A percentile compares a stretch with the other conserved stretches of the same genome.
Evolutionary conservation across 2,888 invertebrate genomes (phyloP).

Genomic region (Carcina quercana): DNA sequence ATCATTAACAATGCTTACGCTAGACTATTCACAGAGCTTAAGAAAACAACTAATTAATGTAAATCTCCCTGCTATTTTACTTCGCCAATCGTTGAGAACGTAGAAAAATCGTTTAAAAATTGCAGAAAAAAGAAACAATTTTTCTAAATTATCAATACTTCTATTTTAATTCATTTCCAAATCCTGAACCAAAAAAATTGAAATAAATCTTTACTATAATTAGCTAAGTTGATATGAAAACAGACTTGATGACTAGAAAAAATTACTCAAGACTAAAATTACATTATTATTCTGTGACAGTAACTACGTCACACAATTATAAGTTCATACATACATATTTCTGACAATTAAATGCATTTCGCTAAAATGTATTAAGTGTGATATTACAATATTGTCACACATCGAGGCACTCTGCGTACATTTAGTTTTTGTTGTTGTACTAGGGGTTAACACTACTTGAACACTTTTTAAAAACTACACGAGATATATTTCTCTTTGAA

Average conservation of each 20-base stretch:
- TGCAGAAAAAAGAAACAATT: too few species aligned
- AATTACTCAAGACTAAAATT: too few species aligned
- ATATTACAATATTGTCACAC: conserved; percentile 58
- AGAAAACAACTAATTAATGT: conserved; percentile 6
- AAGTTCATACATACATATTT: too few species aligned
- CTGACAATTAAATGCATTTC: conserved; percentile 14
- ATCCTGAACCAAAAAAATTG: too few species aligned
- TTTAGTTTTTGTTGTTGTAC: conserved; percentile 46
- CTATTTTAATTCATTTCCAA: too few species aligned
- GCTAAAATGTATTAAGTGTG: conserved; percentile 31
- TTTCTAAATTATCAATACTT: too few species aligned
- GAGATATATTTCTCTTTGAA: conserved; percentile 30
- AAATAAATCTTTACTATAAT: too few species aligned
- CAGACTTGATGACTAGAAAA: too few species aligned
- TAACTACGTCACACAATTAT: too few species aligned
- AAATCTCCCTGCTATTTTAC: not conserved
- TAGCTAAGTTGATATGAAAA: too few species aligned
- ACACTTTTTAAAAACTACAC: conserved; percentile 48
- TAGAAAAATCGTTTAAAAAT: too few species aligned
- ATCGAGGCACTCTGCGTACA: conserved; percentile 58
- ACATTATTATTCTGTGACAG: too few species aligned
- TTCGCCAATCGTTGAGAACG: conserved; percentile 3
- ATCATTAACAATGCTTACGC: conserved; percentile 50
- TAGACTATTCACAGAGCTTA: conserved; percentile 17
- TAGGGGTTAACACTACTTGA: conserved; percentile 56